Percentiles rank a stretch among this genome's conserved stretches.
phyloP scores from a whole-genome alignment of 2,113 vertebrate species.

The Paradisaea rubra region DNA sequence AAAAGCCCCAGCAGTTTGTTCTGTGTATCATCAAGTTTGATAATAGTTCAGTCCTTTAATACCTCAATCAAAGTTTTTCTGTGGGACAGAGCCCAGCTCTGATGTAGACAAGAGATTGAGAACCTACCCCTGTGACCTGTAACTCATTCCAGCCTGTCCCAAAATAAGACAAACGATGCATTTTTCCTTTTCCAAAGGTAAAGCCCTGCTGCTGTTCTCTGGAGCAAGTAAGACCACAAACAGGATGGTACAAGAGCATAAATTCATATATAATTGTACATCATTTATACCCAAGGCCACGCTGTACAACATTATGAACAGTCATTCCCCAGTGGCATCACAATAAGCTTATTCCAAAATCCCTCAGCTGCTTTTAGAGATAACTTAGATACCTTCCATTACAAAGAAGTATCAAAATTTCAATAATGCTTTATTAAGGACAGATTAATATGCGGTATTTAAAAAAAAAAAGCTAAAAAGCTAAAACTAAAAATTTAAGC shows the following conservation, averaged over 20 bases:
- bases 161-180: background rate
- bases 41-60: background rate
- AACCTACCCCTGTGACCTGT: background rate
- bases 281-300: constrained; percentile 6
- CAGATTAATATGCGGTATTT: constrained; percentile 52
- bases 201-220: background rate
- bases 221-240: constrained; percentile 39
- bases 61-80: background rate
- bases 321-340: constrained; percentile 25
- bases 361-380: background rate
- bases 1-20: background rate
- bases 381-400: constrained; percentile 31
- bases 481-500: constrained; percentile 40
- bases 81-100: background rate
- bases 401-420: constrained; percentile 28
- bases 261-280: constrained; percentile 69
- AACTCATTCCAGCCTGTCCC: background rate
- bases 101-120: background rate
- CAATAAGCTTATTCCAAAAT: constrained; percentile 33
- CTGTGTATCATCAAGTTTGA: fast-evolving
- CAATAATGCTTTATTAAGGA: constrained; percentile 76
- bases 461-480: constrained; percentile 12
- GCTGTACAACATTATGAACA: constrained; percentile 57
- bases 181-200: background rate
- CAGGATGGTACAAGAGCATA: background rate